phyloP scores from a whole-genome alignment of 2,797 vertebrate species.

The Brotula barbata region DNA sequence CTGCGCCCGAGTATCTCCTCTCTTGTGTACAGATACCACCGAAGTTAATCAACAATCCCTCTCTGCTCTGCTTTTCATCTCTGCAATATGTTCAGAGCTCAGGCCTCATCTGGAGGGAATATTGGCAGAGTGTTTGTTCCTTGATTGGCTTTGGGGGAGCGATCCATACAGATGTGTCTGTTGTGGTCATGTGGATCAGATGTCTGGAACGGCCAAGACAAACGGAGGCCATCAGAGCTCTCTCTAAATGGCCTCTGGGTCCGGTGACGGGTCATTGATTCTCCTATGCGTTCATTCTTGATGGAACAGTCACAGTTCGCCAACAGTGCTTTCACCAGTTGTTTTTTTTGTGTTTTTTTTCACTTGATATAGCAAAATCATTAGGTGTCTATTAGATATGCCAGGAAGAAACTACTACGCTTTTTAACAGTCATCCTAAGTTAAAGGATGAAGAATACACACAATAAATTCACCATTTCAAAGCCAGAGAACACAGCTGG shows the following conservation, averaged over 20 bases:
- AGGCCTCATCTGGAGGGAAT: constrained; percentile 71
- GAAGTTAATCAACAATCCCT: constrained; percentile 73
- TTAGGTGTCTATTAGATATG: constrained; percentile 1
- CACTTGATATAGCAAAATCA: neutral
- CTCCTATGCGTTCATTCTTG: constrained; percentile 47
- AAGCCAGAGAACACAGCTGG: too few relatives aligned
- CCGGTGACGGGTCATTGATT: constrained; percentile 61
- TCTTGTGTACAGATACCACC: constrained; percentile 64
- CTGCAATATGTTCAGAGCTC: constrained; percentile 56
- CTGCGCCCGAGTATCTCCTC: constrained; percentile 44
- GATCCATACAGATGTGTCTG: constrained; percentile 74
- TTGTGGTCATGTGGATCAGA: constrained; percentile 67
- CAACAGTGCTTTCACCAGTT: constrained; percentile 37
- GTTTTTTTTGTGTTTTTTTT: constrained; percentile 28
- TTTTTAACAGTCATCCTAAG: neutral
- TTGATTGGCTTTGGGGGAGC: constrained; percentile 73
- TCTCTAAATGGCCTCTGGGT: constrained; percentile 63
- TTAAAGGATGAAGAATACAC: too few relatives aligned
- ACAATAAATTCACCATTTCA: too few relatives aligned
- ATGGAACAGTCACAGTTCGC: constrained; percentile 48
- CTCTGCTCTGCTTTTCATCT: constrained; percentile 67
- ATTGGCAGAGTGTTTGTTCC: constrained; percentile 75
- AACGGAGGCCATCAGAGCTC: constrained; percentile 66
- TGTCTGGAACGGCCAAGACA: constrained; percentile 59
- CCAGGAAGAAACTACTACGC: neutral